phyloP scores from a whole-genome alignment of 2,888 invertebrate genomes.

The Clivina fossor region DNA sequence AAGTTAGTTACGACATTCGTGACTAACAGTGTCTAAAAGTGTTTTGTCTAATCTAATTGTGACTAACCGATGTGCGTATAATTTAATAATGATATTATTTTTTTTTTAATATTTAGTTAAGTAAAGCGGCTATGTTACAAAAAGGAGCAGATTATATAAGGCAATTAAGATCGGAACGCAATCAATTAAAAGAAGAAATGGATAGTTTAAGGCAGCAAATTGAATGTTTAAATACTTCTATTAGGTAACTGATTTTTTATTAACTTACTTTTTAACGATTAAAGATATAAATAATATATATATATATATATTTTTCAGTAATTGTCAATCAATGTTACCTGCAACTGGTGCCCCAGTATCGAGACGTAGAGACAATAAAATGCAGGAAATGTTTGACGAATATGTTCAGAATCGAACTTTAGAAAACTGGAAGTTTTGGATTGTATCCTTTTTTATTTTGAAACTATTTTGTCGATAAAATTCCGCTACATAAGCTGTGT shows the following conservation, averaged over 20 bases:
- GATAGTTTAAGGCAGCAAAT: slow-evolving; percentile 84
- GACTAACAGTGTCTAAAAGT: no score
- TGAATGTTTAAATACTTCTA: slow-evolving; percentile 85
- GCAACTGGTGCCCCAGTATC: slow-evolving; percentile 95
- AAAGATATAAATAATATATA: slow-evolving; percentile 13
- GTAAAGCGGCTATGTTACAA: slow-evolving; percentile 95
- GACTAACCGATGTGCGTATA: background rate
- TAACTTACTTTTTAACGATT: slow-evolving; percentile 9
- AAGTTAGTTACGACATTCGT: no score
- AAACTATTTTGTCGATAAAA: background rate
- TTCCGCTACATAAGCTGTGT: slow-evolving; percentile 6
- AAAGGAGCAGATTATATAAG: slow-evolving; percentile 95
- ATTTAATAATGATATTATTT: background rate
- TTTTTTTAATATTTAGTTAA: slow-evolving; percentile 65
- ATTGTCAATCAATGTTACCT: slow-evolving; percentile 91
- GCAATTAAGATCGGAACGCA: slow-evolving; percentile 81
- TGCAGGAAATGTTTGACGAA: slow-evolving; percentile 91
- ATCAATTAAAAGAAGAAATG: slow-evolving; percentile 87
- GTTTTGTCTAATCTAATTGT: no score
- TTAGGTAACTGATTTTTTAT: slow-evolving; percentile 64
- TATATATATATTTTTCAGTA: slow-evolving; percentile 59
- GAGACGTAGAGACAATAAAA: slow-evolving; percentile 83
- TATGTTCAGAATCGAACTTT: slow-evolving; percentile 84
- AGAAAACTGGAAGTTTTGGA: slow-evolving; percentile 98
- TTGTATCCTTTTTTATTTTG: slow-evolving; percentile 73